Evolutionary conservation across 2,888 invertebrate species (phyloP).

Genomic region (Resseliella maxima): DNA sequence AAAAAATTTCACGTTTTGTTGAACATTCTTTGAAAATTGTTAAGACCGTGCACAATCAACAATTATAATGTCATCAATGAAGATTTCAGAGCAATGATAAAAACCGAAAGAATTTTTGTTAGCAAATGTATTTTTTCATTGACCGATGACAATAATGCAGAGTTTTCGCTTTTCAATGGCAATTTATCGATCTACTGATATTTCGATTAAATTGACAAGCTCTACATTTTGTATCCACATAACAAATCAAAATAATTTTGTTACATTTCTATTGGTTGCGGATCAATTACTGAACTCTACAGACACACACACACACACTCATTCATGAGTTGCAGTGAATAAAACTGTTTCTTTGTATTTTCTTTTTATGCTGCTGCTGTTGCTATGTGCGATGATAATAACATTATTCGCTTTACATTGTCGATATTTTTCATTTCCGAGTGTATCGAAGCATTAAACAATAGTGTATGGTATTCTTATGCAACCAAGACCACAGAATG

Average conservation of each 20-base stretch:
- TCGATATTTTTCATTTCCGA: not conserved
- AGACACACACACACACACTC: too few relatives aligned
- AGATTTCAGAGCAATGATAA: not conserved
- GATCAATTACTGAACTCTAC: not conserved
- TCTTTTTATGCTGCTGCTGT: not conserved
- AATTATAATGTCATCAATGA: not conserved
- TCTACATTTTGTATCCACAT: too few relatives aligned
- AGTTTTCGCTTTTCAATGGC: not conserved
- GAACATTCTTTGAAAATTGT: not conserved
- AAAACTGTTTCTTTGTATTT: not conserved
- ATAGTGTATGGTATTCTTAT: not conserved
- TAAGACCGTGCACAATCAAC: not conserved
- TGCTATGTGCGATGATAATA: not conserved
- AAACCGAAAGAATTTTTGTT: not conserved
- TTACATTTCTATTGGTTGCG: not conserved
- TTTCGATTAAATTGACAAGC: not conserved
- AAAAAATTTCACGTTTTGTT: not conserved
- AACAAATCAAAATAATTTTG: too few relatives aligned
- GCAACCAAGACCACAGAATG: not conserved
- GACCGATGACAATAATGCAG: not conserved
- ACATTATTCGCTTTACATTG: not conserved
- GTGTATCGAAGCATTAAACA: constrained; percentile 1
- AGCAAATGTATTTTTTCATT: not conserved
- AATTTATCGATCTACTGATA: not conserved
- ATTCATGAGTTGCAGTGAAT: not conserved